Evolutionary conservation across 2,797 vertebrate species (phyloP), one percentile per base, ranked within the genome.

Genomic region (Tapera naevia): DNA sequence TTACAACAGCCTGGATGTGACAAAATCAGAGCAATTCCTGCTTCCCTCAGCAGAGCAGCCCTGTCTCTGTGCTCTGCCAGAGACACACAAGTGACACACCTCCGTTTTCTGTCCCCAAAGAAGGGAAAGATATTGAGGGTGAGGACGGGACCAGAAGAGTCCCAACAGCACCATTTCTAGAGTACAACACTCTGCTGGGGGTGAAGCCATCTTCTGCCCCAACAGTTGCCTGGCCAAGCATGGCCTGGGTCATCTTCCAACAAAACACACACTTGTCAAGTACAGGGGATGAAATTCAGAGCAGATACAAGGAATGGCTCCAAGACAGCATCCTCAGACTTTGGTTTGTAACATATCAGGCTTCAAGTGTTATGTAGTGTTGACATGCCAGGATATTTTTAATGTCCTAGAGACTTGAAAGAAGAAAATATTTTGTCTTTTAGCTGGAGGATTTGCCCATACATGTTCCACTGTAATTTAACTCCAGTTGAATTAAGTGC

Each of bases 391-490:
- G 91, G 86, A 30, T 89, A 81, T 80, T 94, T 89, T 27, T 58
- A 76, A 76, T 93, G 93, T 95, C 96, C 83, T 65, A 79, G 74
- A 76, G 67, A 74, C 57, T 86, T 70, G 91, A 95, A 90, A 93
- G 66, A 89, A 85, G 90, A 91, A 90, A 94, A 84, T 76, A 85
- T 88, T 96, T 96, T 96, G 62, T 61, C 58, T 86, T 46, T 86
- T 89, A 82, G 54, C 72, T 92, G 90, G 78, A 95, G 71, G 75
- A 53, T 96, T 93, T 93, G 70, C 74, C 82, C 94, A 46, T 93
- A 64, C 96, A 95, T 91, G 57, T 96, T 97, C 93, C 93, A 97
- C 48, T 27, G 80, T 61, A 51, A 58, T 91, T 92, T 85, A 76
- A 64, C 32, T 61, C 17, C n/a, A 50, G 33, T n/a, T 92, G 60